These are phyloP conservation scores for Brachionus rubens DNA, from an alignment of 1,140 invertebrate genomes.

Conservation along the genomic window DNA sequence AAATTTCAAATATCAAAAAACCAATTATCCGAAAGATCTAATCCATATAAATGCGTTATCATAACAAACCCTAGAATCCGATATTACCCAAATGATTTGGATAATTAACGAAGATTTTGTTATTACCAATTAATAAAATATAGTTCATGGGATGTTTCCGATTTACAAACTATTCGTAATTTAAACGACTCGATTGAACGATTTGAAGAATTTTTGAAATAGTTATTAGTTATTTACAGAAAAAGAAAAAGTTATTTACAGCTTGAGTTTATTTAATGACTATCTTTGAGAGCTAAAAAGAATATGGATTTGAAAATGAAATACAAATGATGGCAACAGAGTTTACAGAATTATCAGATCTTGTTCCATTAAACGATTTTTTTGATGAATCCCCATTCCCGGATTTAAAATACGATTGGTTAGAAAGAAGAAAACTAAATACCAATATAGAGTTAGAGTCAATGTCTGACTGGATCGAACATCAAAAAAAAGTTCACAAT, in stretches of 20 bases:
- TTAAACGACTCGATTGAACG: background rate
- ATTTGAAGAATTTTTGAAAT: background rate
- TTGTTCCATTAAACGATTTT: background rate
- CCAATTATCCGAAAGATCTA: background rate
- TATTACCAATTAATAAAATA: conserved; percentile 8
- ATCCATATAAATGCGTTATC: background rate
- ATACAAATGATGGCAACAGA: background rate
- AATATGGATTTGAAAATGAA: background rate
- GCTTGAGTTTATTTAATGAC: background rate
- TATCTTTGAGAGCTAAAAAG: background rate
- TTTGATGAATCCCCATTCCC: background rate
- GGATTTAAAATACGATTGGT: background rate
- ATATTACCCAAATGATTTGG: background rate
- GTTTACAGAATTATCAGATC: conserved; percentile 1
- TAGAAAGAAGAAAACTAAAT: background rate
- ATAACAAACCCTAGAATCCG: background rate
- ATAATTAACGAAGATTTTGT: background rate
- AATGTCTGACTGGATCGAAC: background rate
- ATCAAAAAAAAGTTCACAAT: no score
- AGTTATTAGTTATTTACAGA: no score
- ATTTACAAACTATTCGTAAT: background rate
- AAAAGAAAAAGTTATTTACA: background rate
- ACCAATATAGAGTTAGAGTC: background rate
- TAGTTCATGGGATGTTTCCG: background rate
- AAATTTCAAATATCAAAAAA: conserved; percentile 19